Evolutionary conservation across 2,113 vertebrate species (phyloP).

Genomic region (Ornithorhynchus anatinus): DNA sequence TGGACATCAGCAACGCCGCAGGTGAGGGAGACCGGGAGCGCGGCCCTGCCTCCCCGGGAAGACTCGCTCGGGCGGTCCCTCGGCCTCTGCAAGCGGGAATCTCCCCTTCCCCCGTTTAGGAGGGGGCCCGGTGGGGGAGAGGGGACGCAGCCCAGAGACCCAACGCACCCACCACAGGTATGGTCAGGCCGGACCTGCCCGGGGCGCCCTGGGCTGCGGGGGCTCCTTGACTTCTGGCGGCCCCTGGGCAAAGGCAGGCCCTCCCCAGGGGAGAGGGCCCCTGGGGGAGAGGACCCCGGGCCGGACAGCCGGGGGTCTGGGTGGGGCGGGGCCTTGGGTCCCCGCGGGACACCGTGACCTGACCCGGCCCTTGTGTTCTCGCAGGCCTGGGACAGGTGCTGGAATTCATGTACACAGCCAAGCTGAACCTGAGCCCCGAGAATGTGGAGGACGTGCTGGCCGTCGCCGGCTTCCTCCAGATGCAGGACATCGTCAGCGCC

Average conservation of each 20-base stretch:
- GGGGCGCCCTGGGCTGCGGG: too few species aligned
- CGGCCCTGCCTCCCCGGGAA: neutral
- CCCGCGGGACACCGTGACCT: too few species aligned
- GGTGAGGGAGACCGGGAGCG: constrained; percentile 65
- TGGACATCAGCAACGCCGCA: constrained; percentile 97
- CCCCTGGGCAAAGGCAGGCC: too few species aligned
- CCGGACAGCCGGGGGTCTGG: neutral
- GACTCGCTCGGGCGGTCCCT: neutral
- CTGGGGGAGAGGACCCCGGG: accelerated
- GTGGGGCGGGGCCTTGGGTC: neutral
- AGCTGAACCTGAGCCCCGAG: constrained; percentile 84
- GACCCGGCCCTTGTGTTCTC: constrained; percentile 20
- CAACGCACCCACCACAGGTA: too few species aligned
- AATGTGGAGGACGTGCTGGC: constrained; percentile 92
- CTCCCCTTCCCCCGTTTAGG: neutral
- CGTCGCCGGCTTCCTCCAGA: constrained; percentile 92
- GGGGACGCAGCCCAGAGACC: too few species aligned
- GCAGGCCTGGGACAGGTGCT: constrained; percentile 92
- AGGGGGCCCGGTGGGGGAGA: too few species aligned
- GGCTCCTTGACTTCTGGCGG: too few species aligned
- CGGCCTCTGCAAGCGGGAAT: neutral
- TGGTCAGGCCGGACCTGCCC: too few species aligned
- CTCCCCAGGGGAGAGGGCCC: neutral
- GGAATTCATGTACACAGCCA: constrained; percentile 98
- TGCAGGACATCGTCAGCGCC: constrained; percentile 91